A percentile compares a stretch with the other conserved stretches of the same genome.
phyloP scores from a whole-genome alignment of 1,140 invertebrate species.

The Subanguina moxae region DNA sequence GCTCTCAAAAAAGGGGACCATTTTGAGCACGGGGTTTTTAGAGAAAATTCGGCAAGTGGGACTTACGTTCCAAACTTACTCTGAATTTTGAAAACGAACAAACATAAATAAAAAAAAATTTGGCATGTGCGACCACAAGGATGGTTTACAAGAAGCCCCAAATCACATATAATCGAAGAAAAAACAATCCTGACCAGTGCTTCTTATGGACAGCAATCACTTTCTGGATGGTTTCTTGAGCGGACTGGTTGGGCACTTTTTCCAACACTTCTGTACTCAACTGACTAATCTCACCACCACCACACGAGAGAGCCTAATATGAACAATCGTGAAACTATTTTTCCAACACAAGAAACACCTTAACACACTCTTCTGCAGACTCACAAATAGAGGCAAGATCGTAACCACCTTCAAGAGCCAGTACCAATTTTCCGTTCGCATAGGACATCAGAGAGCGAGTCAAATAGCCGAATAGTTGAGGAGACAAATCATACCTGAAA shows the following conservation, averaged over 20 bases:
- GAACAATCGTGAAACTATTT: background rate
- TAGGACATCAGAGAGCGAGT: slow-evolving; percentile 84
- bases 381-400: slow-evolving; percentile 92
- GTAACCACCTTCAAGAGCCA: slow-evolving; percentile 84
- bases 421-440: slow-evolving; percentile 76
- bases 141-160: too few relatives aligned
- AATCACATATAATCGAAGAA: too few relatives aligned
- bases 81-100: too few relatives aligned
- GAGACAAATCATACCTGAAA: slow-evolving; percentile 54
- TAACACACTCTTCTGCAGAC: slow-evolving; percentile 88
- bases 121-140: too few relatives aligned
- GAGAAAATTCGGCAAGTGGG: too few relatives aligned
- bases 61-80: too few relatives aligned
- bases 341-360: slow-evolving; percentile 32
- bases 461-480: slow-evolving; percentile 80
- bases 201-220: slow-evolving; percentile 59
- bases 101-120: too few relatives aligned
- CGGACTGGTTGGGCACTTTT: slow-evolving; percentile 47
- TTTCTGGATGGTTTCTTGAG: slow-evolving; percentile 58
- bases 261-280: slow-evolving; percentile 44
- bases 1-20: too few relatives aligned
- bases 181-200: slow-evolving; percentile 47
- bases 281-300: slow-evolving; percentile 38
- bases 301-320: slow-evolving; percentile 52
- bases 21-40: too few relatives aligned